Percentiles rank a stretch among this genome's conserved stretches.
Conservation (phyloP, 2,113 vertebrate species). For the Seriola rivoliana region DNA sequence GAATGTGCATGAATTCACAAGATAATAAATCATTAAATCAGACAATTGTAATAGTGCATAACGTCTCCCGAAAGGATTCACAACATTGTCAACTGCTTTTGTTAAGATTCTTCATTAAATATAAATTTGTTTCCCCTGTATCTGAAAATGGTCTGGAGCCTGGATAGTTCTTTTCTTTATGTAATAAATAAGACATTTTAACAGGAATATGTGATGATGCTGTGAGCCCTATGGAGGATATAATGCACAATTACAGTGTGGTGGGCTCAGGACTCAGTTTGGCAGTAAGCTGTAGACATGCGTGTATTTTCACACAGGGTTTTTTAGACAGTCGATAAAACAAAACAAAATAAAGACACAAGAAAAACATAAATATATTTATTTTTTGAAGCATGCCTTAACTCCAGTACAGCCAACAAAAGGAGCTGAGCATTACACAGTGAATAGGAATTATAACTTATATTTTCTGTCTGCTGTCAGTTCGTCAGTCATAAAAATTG, state of each 20-base stretch:
- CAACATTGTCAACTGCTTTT: neutral
- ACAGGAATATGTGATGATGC: neutral
- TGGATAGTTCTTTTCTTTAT: neutral
- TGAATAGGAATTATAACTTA: conserved; percentile 66
- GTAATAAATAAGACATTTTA: neutral
- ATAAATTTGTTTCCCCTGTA: neutral
- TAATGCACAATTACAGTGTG: neutral
- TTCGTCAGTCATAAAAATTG: conserved; percentile 64
- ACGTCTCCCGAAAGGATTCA: neutral
- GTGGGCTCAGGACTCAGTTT: neutral
- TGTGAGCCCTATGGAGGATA: neutral
- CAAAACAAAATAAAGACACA: conserved; percentile 23
- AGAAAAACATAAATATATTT: conserved; percentile 80
- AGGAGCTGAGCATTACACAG: conserved; percentile 62
- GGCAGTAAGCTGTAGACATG: neutral
- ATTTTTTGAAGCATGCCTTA: conserved; percentile 73
- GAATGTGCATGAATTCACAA: neutral
- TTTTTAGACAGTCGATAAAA: neutral
- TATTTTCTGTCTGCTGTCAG: conserved; percentile 44
- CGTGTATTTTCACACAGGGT: neutral
- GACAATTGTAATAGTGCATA: neutral
- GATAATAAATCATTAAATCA: neutral
- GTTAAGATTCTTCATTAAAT: neutral
- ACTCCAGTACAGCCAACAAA: conserved; percentile 66
- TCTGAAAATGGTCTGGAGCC: neutral